Evolutionary conservation across 1,140 invertebrate genomes (phyloP).

Genomic region (Macrocentrus cingulum): DNA sequence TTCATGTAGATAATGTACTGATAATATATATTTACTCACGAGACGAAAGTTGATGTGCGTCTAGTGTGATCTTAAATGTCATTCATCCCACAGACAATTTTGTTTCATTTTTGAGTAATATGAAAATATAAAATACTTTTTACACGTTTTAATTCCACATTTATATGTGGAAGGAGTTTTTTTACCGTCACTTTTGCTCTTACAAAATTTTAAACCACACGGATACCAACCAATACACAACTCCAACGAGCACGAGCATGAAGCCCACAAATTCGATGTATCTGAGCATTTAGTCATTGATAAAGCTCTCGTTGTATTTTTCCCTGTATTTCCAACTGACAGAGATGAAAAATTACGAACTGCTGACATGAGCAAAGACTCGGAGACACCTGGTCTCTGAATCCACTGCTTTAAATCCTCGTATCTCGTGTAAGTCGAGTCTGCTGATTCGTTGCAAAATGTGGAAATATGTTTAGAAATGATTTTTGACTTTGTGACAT

Average conservation of each 20-base stretch:
- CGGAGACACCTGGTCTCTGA: slow-evolving; percentile 67
- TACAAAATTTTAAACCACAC: slow-evolving; percentile 92
- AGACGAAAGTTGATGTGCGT: not conserved
- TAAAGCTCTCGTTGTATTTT: slow-evolving; percentile 40
- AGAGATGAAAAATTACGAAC: slow-evolving; percentile 11
- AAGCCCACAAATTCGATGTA: slow-evolving; percentile 66
- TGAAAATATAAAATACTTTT: slow-evolving; percentile 82
- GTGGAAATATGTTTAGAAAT: slow-evolving; percentile 75
- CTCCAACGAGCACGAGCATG: slow-evolving; percentile 79
- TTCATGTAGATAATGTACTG: too few species aligned
- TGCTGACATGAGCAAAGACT: slow-evolving; percentile 57
- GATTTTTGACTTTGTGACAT: slow-evolving; percentile 66
- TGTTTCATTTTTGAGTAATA: slow-evolving; percentile 82
- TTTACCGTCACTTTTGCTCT: slow-evolving; percentile 68
- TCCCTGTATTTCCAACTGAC: slow-evolving; percentile 57
- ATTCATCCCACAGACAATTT: slow-evolving; percentile 86
- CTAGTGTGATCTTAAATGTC: slow-evolving; percentile 50
- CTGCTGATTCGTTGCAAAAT: slow-evolving; percentile 75
- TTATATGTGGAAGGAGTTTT: slow-evolving; percentile 70
- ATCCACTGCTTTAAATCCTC: slow-evolving; percentile 79
- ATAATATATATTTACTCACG: too few species aligned
- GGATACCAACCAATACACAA: slow-evolving; percentile 85
- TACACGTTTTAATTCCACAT: slow-evolving; percentile 94
- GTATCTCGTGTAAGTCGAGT: slow-evolving; percentile 76
- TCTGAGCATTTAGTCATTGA: slow-evolving; percentile 63